phyloP scores from a whole-genome alignment of 1,140 invertebrate species.

The Vanessa tameamea region DNA sequence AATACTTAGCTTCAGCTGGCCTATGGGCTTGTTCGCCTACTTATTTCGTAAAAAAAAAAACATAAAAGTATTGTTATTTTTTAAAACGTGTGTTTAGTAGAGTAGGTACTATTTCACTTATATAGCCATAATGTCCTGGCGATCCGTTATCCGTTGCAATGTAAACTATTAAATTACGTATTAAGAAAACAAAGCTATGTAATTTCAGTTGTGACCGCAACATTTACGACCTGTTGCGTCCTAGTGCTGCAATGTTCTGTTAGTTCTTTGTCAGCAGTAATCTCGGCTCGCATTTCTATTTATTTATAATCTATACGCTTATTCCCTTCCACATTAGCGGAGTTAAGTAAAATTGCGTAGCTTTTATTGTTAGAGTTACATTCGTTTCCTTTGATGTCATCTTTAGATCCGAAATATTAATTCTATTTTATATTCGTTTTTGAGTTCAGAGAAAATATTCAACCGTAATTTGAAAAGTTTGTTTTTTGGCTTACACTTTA shows the following conservation, averaged over 20 bases:
- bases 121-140: conserved; percentile 10
- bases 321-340: conserved; percentile 10
- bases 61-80: background rate
- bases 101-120: background rate
- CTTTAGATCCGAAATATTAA: background rate
- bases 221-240: conserved; percentile 66
- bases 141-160: conserved; percentile 32
- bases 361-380: background rate
- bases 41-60: background rate
- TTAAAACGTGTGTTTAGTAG: too few relatives aligned
- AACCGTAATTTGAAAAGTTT: background rate
- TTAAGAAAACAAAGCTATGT: conserved; percentile 68
- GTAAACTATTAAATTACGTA: conserved; percentile 61
- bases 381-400: background rate
- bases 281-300: conserved; percentile 16
- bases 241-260: conserved; percentile 39
- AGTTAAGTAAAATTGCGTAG: background rate
- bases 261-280: conserved; percentile 35
- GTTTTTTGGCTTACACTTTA: conserved; percentile 2
- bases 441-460: background rate
- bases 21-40: too few relatives aligned
- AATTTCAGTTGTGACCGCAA: conserved; percentile 69
- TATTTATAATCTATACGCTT: conserved; percentile 13
- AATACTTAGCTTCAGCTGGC: too few relatives aligned
- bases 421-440: background rate